Evolutionary conservation across 2,113 vertebrate genomes (phyloP).

Genomic region (Notarius quadriscutis): DNA sequence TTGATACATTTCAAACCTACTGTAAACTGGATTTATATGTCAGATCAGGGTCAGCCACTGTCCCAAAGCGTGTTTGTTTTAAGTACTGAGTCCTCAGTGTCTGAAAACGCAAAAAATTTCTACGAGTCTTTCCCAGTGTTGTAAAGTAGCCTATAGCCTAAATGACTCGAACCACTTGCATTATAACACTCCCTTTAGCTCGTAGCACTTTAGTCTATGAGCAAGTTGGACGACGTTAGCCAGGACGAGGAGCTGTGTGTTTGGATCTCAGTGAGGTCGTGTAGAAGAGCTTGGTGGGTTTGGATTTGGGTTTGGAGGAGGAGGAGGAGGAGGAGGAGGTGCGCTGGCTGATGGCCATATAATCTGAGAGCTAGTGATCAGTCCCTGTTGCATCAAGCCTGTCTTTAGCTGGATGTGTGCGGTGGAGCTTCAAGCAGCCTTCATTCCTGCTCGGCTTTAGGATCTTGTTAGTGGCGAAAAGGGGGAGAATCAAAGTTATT

Average conservation of each 20-base stretch:
- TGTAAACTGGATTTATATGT: neutral
- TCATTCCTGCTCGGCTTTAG: slow-evolving; percentile 40
- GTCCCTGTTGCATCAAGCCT: slow-evolving; percentile 26
- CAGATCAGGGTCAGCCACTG: neutral
- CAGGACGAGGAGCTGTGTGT: slow-evolving; percentile 21
- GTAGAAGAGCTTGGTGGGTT: slow-evolving; percentile 11
- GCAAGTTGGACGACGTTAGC: slow-evolving; percentile 36
- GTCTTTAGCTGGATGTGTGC: slow-evolving; percentile 38
- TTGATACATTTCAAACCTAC: neutral
- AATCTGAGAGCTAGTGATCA: slow-evolving; percentile 45
- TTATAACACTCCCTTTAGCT: slow-evolving; percentile 39
- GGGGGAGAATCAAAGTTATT: slow-evolving; percentile 28
- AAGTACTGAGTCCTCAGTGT: neutral
- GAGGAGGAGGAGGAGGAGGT: slow-evolving; percentile 1
- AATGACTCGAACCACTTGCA: slow-evolving; percentile 37
- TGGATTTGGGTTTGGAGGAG: slow-evolving; percentile 8
- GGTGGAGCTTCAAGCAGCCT: slow-evolving; percentile 38
- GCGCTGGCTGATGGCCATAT: slow-evolving; percentile 47
- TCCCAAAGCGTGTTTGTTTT: neutral
- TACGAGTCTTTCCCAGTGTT: slow-evolving; percentile 37
- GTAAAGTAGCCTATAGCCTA: slow-evolving; percentile 1
- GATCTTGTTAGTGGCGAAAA: slow-evolving; percentile 45
- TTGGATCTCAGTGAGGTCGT: slow-evolving; percentile 24
- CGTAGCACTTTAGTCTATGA: slow-evolving; percentile 43
- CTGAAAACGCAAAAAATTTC: neutral